phyloP scores from a whole-genome alignment of 2,888 invertebrate species.

The Meta bourneti region DNA sequence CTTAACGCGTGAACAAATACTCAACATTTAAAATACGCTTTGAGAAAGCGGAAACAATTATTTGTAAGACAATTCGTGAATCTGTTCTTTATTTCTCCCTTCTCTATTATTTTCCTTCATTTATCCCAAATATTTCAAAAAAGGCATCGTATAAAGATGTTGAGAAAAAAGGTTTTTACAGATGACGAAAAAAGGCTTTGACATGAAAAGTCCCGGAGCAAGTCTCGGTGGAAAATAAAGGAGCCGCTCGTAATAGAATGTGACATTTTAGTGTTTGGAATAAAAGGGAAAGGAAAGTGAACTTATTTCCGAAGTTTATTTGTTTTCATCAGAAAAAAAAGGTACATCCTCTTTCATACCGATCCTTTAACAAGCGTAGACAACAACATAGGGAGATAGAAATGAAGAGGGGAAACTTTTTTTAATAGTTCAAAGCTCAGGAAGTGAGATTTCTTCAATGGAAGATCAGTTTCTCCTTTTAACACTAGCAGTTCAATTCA shows the following conservation, averaged over 20 bases:
- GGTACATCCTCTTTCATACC: background rate
- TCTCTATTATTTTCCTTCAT: background rate
- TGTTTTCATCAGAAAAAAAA: background rate
- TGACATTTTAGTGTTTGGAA: background rate
- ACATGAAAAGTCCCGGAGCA: background rate
- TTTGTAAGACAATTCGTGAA: background rate
- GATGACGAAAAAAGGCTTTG: background rate
- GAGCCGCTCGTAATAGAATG: background rate
- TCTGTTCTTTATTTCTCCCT: background rate
- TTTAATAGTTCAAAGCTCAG: background rate
- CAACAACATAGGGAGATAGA: background rate
- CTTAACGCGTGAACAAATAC: no score
- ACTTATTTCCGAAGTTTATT: constrained; percentile 1
- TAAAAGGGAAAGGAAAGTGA: background rate
- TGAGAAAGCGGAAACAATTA: background rate
- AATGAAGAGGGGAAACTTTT: background rate
- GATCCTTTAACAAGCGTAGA: background rate
- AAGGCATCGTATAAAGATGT: background rate
- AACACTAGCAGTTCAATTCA: background rate
- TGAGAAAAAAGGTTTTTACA: background rate
- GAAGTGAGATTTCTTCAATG: background rate
- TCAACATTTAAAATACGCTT: no score
- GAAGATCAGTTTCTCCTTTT: background rate
- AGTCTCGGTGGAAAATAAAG: background rate
- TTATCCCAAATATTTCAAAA: background rate